Percentiles rank a stretch among this genome's conserved stretches.
Evolutionary conservation across 2,113 vertebrate genomes (phyloP).

Genomic region (Ictalurus furcatus): DNA sequence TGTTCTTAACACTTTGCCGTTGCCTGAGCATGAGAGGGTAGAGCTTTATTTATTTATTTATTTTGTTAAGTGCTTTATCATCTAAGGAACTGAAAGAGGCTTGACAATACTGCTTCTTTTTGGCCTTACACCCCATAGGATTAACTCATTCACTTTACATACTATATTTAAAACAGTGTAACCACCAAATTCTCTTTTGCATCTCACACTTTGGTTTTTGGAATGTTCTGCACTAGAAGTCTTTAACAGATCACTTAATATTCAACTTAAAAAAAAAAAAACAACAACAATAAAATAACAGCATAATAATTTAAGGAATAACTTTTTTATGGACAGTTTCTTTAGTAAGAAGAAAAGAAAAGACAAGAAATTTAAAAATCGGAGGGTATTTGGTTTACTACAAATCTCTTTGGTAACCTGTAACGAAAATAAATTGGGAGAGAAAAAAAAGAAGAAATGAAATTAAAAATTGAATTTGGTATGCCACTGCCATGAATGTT

Average conservation of each 20-base stretch:
- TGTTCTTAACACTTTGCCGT: slow-evolving; percentile 66
- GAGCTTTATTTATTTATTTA: slow-evolving; percentile 58
- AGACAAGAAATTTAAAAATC: slow-evolving; percentile 50
- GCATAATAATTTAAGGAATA: slow-evolving; percentile 66
- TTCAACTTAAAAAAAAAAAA: slow-evolving; percentile 56
- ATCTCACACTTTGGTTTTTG: slow-evolving; percentile 77
- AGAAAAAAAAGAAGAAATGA: slow-evolving; percentile 57
- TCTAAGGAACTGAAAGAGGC: slow-evolving; percentile 65
- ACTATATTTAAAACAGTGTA: slow-evolving; percentile 58
- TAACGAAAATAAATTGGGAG: slow-evolving; percentile 78
- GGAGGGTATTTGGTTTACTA: slow-evolving; percentile 82
- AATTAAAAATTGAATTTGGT: slow-evolving; percentile 69
- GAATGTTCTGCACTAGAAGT: slow-evolving; percentile 73
- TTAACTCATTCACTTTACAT: slow-evolving; percentile 56
- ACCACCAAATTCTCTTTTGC: slow-evolving; percentile 66
- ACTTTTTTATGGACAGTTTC: slow-evolving; percentile 69
- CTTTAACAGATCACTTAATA: slow-evolving; percentile 54
- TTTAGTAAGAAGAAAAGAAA: slow-evolving; percentile 52
- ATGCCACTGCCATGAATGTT: slow-evolving; percentile 71
- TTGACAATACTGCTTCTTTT: slow-evolving; percentile 66
- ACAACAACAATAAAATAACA: slow-evolving; percentile 43
- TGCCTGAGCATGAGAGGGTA: slow-evolving; percentile 69
- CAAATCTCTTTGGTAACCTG: slow-evolving; percentile 83
- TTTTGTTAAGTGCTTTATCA: slow-evolving; percentile 59
- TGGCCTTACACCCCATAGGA: slow-evolving; percentile 62